Conservation (phyloP, 1,140 invertebrate species). For the Phocides pigmalion region DNA sequence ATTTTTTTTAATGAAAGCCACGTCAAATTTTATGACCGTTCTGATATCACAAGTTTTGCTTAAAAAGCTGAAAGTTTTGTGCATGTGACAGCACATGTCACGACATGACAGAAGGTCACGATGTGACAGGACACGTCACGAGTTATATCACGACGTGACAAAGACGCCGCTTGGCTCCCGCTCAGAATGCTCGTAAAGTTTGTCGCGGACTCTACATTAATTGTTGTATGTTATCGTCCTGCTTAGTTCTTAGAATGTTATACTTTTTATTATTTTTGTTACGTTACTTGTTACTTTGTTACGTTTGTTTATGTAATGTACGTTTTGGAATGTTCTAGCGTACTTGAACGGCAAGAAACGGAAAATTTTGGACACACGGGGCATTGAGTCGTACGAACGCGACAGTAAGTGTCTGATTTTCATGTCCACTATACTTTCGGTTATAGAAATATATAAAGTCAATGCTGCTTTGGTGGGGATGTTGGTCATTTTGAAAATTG, state of each 20-base stretch:
- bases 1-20: no score
- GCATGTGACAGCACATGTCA: no score
- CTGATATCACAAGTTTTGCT: no score
- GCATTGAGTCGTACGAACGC: conserved; percentile 42
- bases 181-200: no score
- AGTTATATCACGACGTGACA: no score
- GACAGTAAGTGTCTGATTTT: conserved; percentile 49
- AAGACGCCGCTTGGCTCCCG: no score
- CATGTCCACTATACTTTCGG: background rate
- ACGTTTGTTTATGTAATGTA: conserved; percentile 15
- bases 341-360: conserved; percentile 56
- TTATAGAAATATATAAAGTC: background rate
- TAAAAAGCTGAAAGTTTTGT: no score
- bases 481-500: background rate
- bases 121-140: no score
- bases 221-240: background rate
- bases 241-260: background rate
- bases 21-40: no score
- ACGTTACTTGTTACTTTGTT: conserved; percentile 4
- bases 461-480: no score
- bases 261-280: conserved; percentile 15
- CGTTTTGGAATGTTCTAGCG: conserved; percentile 50
- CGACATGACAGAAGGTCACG: no score
- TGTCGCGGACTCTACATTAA: no score
- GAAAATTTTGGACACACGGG: conserved; percentile 47